Base-by-base conservation (phyloP, 2,888 invertebrate species). In the Polia nebulosa region DNA sequence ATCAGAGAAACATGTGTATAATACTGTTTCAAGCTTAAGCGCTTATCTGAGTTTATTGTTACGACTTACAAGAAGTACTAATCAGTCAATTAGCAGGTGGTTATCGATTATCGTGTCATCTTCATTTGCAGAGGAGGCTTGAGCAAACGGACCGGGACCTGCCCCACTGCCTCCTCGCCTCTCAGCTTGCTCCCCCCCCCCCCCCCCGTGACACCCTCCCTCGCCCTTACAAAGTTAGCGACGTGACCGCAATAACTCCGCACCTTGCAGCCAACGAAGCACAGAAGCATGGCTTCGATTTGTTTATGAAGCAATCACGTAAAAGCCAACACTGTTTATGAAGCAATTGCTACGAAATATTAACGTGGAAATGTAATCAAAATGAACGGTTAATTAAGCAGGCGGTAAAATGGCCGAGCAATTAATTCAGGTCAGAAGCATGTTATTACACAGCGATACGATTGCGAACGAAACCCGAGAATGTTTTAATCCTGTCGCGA, bases 171-270 rank as follows among this genome's bases (percentile, higher is more conserved):
- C 20, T 20, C 20, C 32, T 2, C 15, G 9, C n/a, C 3, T 29
- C 9, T 8, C 29, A n/a, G 3, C 25, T 8, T 25, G 22, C 20
- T 1, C 25, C 11, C 9, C 32, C 2, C 3, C 22, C 2, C 6
- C 17, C 32, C 29, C 52, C 60, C 55, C 11, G 17, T 32, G 61
- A 59, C 77, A 55, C 68, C 69, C 70, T 51, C 67, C 64, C 72
- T 47, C 67, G 72, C 74, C 75, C 80, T 80, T 78, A 78, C 81
- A 67, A 82, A 82, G 81, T 84, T 84, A 78, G 85, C 80, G 81
- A 87, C 87, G 87, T 87, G 86, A 86, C 87, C 87, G 87, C 87
- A 87, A 87, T 87, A 87, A 82, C 81, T 85, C 82, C 55, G 58
- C 72, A 62, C 62, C 71, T 71, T 66, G 52, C 78, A 36, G 61